These are phyloP conservation scores for Zygogramma bicolorata DNA, from an alignment of 2,888 invertebrate genomes.

Conservation along the genomic window DNA sequence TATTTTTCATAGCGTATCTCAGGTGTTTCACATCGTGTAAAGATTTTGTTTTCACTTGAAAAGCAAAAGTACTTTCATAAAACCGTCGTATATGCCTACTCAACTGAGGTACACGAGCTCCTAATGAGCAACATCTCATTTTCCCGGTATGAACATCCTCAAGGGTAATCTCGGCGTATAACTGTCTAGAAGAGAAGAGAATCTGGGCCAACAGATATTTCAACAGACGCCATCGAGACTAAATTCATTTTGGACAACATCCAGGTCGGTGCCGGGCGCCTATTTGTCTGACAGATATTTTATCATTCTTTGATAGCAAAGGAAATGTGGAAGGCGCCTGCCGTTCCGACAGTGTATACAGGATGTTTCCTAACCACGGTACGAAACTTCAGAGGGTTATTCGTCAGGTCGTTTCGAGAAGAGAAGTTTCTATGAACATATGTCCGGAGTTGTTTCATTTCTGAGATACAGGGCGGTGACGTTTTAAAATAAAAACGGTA, in stretches of 20 bases:
- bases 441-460: too few relatives aligned
- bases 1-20: too few relatives aligned
- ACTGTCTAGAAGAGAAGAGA: not conserved
- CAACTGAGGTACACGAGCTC: not conserved
- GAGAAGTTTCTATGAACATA: too few relatives aligned
- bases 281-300: slow-evolving; percentile 25
- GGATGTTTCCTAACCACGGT: not conserved
- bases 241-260: slow-evolving; percentile 19
- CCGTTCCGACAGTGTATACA: not conserved
- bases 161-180: not conserved
- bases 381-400: too few relatives aligned
- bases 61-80: too few relatives aligned
- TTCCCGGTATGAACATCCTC: not conserved
- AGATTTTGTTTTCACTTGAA: not conserved
- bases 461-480: too few relatives aligned
- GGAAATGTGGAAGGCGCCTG: not conserved
- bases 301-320: slow-evolving; percentile 10
- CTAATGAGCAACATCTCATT: not conserved
- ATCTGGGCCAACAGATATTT: slow-evolving; percentile 5
- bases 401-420: too few relatives aligned
- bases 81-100: not conserved
- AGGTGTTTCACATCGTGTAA: not conserved
- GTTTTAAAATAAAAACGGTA: too few relatives aligned
- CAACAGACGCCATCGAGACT: slow-evolving; percentile 13
- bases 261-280: slow-evolving; percentile 30